A percentile compares a stretch with the other conserved stretches of the same genome.
Conservation (phyloP, 1,140 invertebrate genomes). For the Proales similis region DNA sequence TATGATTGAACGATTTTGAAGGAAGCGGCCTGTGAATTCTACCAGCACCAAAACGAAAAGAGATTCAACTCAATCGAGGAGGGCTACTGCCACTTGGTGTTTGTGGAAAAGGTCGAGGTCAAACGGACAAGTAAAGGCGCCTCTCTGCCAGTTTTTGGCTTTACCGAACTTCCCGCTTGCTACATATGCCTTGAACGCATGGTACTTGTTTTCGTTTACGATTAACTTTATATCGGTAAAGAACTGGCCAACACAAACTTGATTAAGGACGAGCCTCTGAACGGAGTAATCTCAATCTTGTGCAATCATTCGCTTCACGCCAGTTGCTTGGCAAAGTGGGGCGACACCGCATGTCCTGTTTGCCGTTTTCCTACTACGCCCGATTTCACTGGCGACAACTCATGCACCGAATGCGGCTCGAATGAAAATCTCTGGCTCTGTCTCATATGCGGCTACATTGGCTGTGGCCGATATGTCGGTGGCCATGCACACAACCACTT, state of each 20-base stretch:
- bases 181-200: slow-evolving; percentile 86
- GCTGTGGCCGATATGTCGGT: slow-evolving; percentile 76
- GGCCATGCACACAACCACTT: slow-evolving; percentile 78
- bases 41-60: slow-evolving; percentile 79
- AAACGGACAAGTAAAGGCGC: slow-evolving; percentile 55
- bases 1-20: slow-evolving; percentile 53
- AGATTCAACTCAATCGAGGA: slow-evolving; percentile 87
- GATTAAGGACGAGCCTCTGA: slow-evolving; percentile 85
- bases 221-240: not conserved
- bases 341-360: slow-evolving; percentile 67
- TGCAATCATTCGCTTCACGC: slow-evolving; percentile 98
- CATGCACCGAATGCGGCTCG: slow-evolving; percentile 72
- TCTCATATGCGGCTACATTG: slow-evolving; percentile 93
- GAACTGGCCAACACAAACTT: slow-evolving; percentile 9
- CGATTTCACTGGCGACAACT: slow-evolving; percentile 68
- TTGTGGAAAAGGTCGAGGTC: slow-evolving; percentile 84
- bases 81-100: slow-evolving; percentile 81
- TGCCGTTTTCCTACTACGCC: slow-evolving; percentile 73
- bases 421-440: slow-evolving; percentile 86
- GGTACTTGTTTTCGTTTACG: slow-evolving; percentile 43
- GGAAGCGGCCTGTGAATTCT: slow-evolving; percentile 79
- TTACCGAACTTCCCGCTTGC: slow-evolving; percentile 93
- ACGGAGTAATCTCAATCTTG: slow-evolving; percentile 90
- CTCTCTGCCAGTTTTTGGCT: slow-evolving; percentile 54
- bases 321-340: slow-evolving; percentile 86